Conservation (phyloP, 2,888 invertebrate genomes). For the Hypomecis atomaria region DNA sequence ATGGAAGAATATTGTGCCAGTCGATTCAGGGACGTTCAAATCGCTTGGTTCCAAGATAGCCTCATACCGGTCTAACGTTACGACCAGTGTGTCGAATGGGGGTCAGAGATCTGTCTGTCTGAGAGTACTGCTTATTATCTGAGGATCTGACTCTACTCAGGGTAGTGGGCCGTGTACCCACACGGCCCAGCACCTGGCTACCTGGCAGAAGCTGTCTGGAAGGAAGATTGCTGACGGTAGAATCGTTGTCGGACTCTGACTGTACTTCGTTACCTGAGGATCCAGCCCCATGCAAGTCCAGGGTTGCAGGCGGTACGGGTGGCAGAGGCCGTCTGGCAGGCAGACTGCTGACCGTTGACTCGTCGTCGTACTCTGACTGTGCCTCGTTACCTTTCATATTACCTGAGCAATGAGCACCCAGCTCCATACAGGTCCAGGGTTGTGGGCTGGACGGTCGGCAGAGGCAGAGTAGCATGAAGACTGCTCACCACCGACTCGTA, state of each 20-base stretch:
- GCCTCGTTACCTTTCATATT: not conserved
- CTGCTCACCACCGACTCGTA: constrained; percentile 26
- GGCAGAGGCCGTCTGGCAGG: constrained; percentile 8
- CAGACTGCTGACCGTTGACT: constrained; percentile 20
- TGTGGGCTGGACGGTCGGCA: constrained; percentile 38
- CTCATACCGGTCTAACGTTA: too few relatives aligned
- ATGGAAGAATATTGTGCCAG: too few relatives aligned
- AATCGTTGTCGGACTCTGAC: constrained; percentile 35
- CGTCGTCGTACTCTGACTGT: constrained; percentile 34
- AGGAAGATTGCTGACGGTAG: constrained; percentile 16
- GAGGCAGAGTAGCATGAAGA: not conserved
- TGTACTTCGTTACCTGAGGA: constrained; percentile 25
- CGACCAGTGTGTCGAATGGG: too few relatives aligned
- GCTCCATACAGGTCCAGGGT: constrained; percentile 40
- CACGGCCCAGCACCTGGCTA: too few relatives aligned
- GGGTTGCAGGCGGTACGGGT: constrained; percentile 38
- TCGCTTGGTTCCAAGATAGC: too few relatives aligned
- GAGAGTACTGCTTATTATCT: too few relatives aligned
- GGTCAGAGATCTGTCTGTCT: too few relatives aligned
- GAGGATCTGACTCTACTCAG: too few relatives aligned
- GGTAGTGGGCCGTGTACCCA: too few relatives aligned
- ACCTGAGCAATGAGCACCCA: constrained; percentile 36
- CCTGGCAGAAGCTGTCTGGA: constrained; percentile 5
- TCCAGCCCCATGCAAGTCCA: constrained; percentile 41
- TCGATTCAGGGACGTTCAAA: too few relatives aligned